phyloP scores from a whole-genome alignment of 2,797 vertebrate genomes.

The Hafferia zeledoni region DNA sequence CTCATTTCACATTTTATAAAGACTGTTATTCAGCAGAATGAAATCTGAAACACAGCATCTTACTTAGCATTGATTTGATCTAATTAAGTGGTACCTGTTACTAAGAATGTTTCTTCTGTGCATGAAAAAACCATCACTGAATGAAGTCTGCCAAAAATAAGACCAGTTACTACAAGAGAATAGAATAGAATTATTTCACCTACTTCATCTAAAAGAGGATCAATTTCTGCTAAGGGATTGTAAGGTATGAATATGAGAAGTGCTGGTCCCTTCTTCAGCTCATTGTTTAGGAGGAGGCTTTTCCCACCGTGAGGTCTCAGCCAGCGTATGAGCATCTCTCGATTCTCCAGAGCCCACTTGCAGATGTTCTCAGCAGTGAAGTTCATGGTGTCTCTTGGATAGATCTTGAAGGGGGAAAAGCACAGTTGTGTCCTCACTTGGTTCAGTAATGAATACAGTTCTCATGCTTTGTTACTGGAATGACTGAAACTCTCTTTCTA shows the following conservation, averaged over 20 bases:
- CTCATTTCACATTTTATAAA: neutral
- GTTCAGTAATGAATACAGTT: neutral
- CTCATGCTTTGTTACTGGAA: neutral
- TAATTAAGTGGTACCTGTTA: neutral
- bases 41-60: neutral
- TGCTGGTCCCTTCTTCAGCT: slow-evolving; percentile 92
- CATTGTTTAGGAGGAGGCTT: slow-evolving; percentile 82
- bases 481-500: neutral
- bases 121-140: neutral
- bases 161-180: neutral
- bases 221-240: slow-evolving; percentile 81
- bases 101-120: neutral
- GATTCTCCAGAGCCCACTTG: slow-evolving; percentile 90
- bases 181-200: slow-evolving; percentile 8
- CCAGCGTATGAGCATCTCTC: slow-evolving; percentile 83
- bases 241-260: slow-evolving; percentile 92
- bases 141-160: neutral
- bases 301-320: slow-evolving; percentile 83
- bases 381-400: slow-evolving; percentile 83
- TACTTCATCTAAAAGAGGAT: slow-evolving; percentile 87
- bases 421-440: neutral
- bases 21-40: neutral
- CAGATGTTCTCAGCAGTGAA: slow-evolving; percentile 90
- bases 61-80: neutral
- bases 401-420: slow-evolving; percentile 79